These are phyloP conservation scores for Lepidocyrtinus sp. DNA, from an alignment of 2,888 invertebrate species.

Conservation along the genomic window DNA sequence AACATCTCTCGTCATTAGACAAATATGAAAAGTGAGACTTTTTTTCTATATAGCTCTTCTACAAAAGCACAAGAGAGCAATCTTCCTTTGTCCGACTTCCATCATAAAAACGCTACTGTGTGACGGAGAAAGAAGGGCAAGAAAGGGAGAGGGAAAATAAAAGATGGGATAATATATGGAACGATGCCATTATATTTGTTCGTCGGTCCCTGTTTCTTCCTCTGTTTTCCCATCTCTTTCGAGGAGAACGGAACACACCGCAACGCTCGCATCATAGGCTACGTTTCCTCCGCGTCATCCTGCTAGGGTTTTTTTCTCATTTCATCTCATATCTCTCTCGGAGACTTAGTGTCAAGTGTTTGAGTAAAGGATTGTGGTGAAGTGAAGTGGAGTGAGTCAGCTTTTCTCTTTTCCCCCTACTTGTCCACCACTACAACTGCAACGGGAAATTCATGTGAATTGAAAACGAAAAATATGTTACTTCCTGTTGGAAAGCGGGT, in stretches of 20 bases:
- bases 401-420: too few species aligned
- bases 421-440: too few species aligned
- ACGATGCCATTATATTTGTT: conserved; percentile 5
- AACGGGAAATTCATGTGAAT: too few species aligned
- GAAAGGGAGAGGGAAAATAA: too few species aligned
- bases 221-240: background rate
- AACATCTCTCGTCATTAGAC: background rate
- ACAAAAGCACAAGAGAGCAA: background rate
- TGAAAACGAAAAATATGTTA: too few species aligned
- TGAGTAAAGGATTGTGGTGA: conserved; percentile 13
- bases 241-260: conserved; percentile 2
- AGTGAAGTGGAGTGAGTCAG: conserved; percentile 13
- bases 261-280: background rate
- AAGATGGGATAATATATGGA: background rate
- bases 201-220: background rate
- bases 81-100: background rate
- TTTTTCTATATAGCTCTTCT: too few species aligned
- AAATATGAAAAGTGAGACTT: background rate
- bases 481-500: too few species aligned
- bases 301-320: background rate
- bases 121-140: too few species aligned
- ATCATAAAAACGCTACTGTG: background rate
- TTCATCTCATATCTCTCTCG: background rate
- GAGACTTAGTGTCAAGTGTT: conserved; percentile 10
- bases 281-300: background rate